Percentiles rank a stretch among this genome's conserved stretches.
Conservation (phyloP, 2,888 invertebrate species). For the Lymantria dispar region DNA sequence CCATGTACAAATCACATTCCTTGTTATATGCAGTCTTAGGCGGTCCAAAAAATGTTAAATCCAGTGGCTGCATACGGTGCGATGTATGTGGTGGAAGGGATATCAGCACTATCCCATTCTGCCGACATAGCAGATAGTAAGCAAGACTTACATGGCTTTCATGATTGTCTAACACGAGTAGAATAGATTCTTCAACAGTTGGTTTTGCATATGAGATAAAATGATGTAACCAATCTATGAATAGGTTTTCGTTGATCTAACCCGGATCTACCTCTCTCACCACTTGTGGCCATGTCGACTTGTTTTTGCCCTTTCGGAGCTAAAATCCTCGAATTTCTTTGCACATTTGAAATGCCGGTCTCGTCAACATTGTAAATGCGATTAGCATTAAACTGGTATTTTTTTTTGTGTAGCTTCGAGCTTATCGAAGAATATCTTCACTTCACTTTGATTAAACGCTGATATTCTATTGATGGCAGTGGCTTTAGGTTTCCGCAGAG, state of each 20-base stretch:
- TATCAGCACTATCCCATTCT: too few relatives aligned
- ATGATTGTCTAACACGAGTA: slow-evolving; percentile 5
- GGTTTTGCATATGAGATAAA: slow-evolving; percentile 7
- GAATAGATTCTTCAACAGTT: slow-evolving; percentile 1
- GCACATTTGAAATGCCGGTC: slow-evolving; percentile 48
- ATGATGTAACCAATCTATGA: slow-evolving; percentile 26
- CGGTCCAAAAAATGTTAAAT: too few relatives aligned
- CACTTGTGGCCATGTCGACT: slow-evolving; percentile 43
- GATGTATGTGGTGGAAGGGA: too few relatives aligned
- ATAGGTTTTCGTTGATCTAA: slow-evolving; percentile 21
- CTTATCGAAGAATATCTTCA: too few relatives aligned
- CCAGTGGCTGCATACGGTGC: too few relatives aligned
- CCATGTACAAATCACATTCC: too few relatives aligned
- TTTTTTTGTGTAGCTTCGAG: too few relatives aligned
- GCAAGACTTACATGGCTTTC: slow-evolving; percentile 14
- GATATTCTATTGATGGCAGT: too few relatives aligned
- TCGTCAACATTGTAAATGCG: too few relatives aligned
- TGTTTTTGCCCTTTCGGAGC: slow-evolving; percentile 37
- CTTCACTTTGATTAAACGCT: too few relatives aligned
- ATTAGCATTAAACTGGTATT: too few relatives aligned
- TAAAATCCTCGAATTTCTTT: slow-evolving; percentile 42
- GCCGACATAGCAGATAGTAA: slow-evolving; percentile 23
- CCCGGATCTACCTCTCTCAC: slow-evolving; percentile 42
- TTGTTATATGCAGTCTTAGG: too few relatives aligned
- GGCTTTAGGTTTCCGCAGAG: neutral